A percentile compares a stretch with the other conserved stretches of the same genome.
phyloP scores from a whole-genome alignment of 2,113 vertebrate species.

The Orthonyx spaldingii region DNA sequence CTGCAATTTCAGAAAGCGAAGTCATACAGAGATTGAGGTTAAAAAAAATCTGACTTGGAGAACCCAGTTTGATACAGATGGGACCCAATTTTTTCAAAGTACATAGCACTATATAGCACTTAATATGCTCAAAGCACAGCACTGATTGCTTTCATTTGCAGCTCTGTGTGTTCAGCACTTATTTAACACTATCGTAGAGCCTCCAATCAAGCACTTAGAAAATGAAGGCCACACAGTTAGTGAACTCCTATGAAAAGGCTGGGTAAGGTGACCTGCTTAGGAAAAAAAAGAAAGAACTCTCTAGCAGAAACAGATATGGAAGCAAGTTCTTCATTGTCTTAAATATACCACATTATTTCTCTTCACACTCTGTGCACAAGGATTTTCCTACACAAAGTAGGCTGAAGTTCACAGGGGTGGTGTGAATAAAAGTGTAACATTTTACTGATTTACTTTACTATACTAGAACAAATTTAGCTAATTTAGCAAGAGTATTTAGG shows the following conservation, averaged over 20 bases:
- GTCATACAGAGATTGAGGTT: background rate
- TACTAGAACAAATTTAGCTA: background rate
- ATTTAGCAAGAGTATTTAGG: background rate
- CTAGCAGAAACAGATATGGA: background rate
- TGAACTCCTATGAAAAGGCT: slow-evolving; percentile 44
- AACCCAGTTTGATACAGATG: slow-evolving; percentile 40
- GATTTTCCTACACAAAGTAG: background rate
- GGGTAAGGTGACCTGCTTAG: slow-evolving; percentile 19
- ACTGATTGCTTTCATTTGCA: slow-evolving; percentile 63
- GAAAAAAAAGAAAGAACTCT: background rate
- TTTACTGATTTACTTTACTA: background rate
- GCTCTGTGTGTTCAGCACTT: slow-evolving; percentile 60
- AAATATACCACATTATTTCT: background rate
- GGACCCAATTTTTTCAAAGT: slow-evolving; percentile 54
- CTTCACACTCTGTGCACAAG: background rate
- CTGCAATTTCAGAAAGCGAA: background rate
- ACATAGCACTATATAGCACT: slow-evolving; percentile 49
- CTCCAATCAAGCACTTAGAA: slow-evolving; percentile 53
- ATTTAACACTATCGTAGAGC: slow-evolving; percentile 17
- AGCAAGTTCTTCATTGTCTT: background rate
- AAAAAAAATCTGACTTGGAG: slow-evolving; percentile 16
- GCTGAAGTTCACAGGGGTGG: background rate
- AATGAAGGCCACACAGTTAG: slow-evolving; percentile 50
- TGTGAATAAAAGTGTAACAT: background rate
- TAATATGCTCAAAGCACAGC: slow-evolving; percentile 50